Evolutionary conservation across 1,140 invertebrate species (phyloP).

Genomic region (Aphaenogaster ashmeadi): DNA sequence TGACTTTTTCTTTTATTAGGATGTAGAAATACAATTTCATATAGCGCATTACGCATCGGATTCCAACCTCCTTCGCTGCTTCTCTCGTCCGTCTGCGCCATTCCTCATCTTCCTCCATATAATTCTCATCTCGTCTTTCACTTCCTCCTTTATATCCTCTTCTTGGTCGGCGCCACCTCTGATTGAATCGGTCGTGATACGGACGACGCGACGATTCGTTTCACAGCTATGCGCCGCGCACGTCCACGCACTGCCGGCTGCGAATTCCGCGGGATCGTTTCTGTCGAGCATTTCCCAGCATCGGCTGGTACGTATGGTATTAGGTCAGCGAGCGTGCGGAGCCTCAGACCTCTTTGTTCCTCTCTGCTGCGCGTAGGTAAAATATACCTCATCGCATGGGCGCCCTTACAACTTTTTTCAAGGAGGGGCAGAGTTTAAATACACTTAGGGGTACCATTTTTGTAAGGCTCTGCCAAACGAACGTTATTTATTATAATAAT

Average conservation of each 20-base stretch:
- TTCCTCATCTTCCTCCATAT: constrained; percentile 16
- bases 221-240: constrained; percentile 57
- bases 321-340: constrained; percentile 68
- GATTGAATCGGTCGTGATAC: constrained; percentile 81
- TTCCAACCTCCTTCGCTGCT: background rate
- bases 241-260: constrained; percentile 70
- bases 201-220: constrained; percentile 60
- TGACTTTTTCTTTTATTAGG: background rate
- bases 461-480: too few relatives aligned
- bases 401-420: too few relatives aligned
- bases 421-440: too few relatives aligned
- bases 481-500: too few relatives aligned
- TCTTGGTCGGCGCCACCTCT: constrained; percentile 80
- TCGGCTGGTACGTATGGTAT: constrained; percentile 70
- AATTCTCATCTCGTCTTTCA: constrained; percentile 30
- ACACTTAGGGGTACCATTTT: too few relatives aligned
- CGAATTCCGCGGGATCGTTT: constrained; percentile 79
- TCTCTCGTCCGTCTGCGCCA: background rate
- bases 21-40: constrained; percentile 10
- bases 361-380: constrained; percentile 34
- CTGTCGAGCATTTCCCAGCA: constrained; percentile 74
- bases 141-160: constrained; percentile 23
- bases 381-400: constrained; percentile 26
- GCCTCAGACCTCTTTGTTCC: constrained; percentile 67
- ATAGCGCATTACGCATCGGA: constrained; percentile 14